Evolutionary conservation across 2,888 invertebrate genomes (phyloP).

Genomic region (Cryptus viduatorius): DNA sequence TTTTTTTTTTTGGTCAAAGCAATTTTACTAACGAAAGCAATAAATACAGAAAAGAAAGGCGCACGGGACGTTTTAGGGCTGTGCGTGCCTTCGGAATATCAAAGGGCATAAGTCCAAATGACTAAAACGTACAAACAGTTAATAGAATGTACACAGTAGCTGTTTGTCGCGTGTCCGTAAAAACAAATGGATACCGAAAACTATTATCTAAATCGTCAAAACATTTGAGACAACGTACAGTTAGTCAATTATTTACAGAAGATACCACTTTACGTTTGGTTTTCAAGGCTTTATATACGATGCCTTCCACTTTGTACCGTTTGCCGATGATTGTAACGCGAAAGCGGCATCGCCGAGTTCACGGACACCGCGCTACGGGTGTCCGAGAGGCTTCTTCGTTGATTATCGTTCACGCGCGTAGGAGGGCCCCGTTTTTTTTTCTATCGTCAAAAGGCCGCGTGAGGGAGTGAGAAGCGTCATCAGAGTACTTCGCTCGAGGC

Average conservation of each 20-base stretch:
- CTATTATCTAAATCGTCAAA: not conserved
- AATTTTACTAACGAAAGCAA: no score
- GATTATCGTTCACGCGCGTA: constrained; percentile 37
- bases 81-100: not conserved
- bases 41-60: not conserved
- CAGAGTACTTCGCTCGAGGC: not conserved
- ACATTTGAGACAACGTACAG: not conserved
- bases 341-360: constrained; percentile 11
- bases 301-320: constrained; percentile 18
- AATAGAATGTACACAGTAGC: constrained; percentile 4
- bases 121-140: not conserved
- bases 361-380: constrained; percentile 24
- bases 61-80: not conserved
- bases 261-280: not conserved
- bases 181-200: not conserved
- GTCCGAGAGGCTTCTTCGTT: constrained; percentile 28
- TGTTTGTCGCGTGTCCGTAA: constrained; percentile 49
- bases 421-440: constrained; percentile 39
- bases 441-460: constrained; percentile 27
- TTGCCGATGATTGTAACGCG: constrained; percentile 1
- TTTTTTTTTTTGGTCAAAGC: not conserved
- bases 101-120: not conserved
- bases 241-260: not conserved
- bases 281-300: not conserved
- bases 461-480: constrained; percentile 14